These are phyloP conservation scores for Acronicta aceris DNA, from an alignment of 2,888 invertebrate species.

Conservation along the genomic window DNA sequence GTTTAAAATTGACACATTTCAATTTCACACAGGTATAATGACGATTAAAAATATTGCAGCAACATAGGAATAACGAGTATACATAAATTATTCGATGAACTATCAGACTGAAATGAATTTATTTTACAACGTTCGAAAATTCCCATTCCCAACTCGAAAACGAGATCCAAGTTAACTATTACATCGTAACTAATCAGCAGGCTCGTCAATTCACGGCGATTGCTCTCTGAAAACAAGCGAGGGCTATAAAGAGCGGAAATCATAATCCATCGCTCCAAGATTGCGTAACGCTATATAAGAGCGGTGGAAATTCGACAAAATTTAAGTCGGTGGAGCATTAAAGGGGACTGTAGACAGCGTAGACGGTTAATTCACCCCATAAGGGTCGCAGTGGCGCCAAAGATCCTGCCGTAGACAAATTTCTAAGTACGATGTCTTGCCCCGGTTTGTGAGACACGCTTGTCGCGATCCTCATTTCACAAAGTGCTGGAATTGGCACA, in stretches of 20 bases:
- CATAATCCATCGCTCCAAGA: slow-evolving; percentile 80
- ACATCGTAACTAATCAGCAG: slow-evolving; percentile 54
- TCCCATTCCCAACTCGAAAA: slow-evolving; percentile 27
- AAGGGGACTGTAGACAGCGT: slow-evolving; percentile 82
- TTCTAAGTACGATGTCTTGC: slow-evolving; percentile 81
- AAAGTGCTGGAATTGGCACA: slow-evolving; percentile 55
- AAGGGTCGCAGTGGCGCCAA: slow-evolving; percentile 87
- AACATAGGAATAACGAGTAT: not conserved
- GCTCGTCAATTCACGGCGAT: slow-evolving; percentile 53
- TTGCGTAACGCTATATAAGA: slow-evolving; percentile 83
- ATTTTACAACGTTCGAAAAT: slow-evolving; percentile 33
- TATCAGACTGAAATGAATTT: slow-evolving; percentile 34
- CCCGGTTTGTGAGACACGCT: slow-evolving; percentile 62
- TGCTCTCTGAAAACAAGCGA: slow-evolving; percentile 67
- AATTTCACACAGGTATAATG: too few relatives aligned
- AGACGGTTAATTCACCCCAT: slow-evolving; percentile 88
- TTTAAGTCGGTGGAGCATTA: slow-evolving; percentile 87
- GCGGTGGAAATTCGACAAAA: slow-evolving; percentile 87
- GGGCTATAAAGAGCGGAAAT: slow-evolving; percentile 81
- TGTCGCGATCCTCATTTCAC: slow-evolving; percentile 53
- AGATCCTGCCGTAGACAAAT: slow-evolving; percentile 87
- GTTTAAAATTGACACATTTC: too few relatives aligned
- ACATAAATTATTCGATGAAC: slow-evolving; percentile 6
- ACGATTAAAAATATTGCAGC: too few relatives aligned
- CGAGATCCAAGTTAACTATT: slow-evolving; percentile 38